phyloP scores from a whole-genome alignment of 1,140 invertebrate species.

The Halictus rubicundus region DNA sequence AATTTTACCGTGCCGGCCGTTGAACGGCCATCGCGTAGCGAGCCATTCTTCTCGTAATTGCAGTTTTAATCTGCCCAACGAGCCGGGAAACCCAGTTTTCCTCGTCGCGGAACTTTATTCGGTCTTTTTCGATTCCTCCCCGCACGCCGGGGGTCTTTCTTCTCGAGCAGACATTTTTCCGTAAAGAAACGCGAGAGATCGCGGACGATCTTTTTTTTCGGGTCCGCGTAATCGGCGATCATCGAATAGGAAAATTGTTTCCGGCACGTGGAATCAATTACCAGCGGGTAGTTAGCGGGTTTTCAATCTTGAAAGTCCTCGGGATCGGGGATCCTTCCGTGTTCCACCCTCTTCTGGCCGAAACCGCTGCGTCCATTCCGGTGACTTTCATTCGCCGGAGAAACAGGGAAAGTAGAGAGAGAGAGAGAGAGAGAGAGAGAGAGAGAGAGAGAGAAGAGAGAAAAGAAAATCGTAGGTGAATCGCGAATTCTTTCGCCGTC shows the following conservation, averaged over 20 bases:
- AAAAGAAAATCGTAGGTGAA: conserved; percentile 32
- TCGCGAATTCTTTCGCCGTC: conserved; percentile 1
- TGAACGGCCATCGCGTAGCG: conserved; percentile 62
- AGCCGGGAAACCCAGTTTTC: conserved; percentile 62
- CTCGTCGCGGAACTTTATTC: conserved; percentile 45
- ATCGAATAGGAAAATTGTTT: conserved; percentile 57
- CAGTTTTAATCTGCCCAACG: conserved; percentile 70
- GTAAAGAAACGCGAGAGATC: not conserved
- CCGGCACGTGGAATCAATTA: conserved; percentile 36
- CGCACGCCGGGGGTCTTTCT: not conserved
- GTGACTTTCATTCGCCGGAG: not conserved
- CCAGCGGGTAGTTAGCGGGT: conserved; percentile 17
- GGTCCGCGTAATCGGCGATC: conserved; percentile 48
- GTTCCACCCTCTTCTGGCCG: not conserved
- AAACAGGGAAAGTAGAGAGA: not conserved
- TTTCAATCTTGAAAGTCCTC: conserved; percentile 26
- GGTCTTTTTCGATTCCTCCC: not conserved
- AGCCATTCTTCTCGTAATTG: conserved; percentile 72
- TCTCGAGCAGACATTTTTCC: not conserved
- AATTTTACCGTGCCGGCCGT: conserved; percentile 61
- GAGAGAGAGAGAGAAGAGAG: too few species aligned
- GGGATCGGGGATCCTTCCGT: conserved; percentile 11
- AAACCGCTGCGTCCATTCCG: not conserved
- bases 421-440: not conserved
- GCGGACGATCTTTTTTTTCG: conserved; percentile 26